A percentile compares a stretch with the other conserved stretches of the same genome.
Conservation (phyloP, 2,113 vertebrate species). For the Chinchilla lanigera region DNA sequence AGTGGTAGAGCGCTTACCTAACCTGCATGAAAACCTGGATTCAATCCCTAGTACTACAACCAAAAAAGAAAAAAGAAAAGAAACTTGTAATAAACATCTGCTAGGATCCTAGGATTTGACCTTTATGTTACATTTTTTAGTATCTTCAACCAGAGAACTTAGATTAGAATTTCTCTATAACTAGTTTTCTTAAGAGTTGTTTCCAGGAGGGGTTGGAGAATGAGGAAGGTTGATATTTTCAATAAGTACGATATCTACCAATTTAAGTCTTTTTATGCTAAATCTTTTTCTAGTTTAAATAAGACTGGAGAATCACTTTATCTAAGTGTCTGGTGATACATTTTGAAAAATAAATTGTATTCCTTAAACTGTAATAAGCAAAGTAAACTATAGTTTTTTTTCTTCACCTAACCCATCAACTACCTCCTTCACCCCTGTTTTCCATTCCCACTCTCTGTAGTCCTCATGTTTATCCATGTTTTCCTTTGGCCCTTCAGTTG, state of each 20-base stretch:
- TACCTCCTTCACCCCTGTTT: background rate
- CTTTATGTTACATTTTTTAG: background rate
- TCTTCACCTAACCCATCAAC: background rate
- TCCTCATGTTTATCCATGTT: constrained; percentile 15
- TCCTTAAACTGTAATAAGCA: constrained; percentile 27
- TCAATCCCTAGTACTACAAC: background rate
- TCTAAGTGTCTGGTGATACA: background rate
- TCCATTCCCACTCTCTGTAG: background rate
- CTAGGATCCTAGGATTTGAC: background rate
- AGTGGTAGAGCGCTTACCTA: background rate
- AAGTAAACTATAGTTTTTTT: constrained; percentile 30
- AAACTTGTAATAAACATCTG: background rate
- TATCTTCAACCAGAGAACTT: constrained; percentile 34
- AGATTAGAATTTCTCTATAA: constrained; percentile 7
- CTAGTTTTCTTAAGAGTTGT: constrained; percentile 49
- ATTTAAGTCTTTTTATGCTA: background rate
- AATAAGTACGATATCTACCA: background rate
- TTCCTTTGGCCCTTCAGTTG: background rate
- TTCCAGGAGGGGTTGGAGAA: background rate
- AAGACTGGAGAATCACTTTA: background rate
- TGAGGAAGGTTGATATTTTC: background rate
- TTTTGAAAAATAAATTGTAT: constrained; percentile 51
- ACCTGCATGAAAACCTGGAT: background rate
- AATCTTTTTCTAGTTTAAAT: constrained; percentile 28
- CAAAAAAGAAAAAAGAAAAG: background rate